Evolutionary conservation across 2,888 invertebrate genomes (phyloP).

Genomic region (Drosophila cracens): DNA sequence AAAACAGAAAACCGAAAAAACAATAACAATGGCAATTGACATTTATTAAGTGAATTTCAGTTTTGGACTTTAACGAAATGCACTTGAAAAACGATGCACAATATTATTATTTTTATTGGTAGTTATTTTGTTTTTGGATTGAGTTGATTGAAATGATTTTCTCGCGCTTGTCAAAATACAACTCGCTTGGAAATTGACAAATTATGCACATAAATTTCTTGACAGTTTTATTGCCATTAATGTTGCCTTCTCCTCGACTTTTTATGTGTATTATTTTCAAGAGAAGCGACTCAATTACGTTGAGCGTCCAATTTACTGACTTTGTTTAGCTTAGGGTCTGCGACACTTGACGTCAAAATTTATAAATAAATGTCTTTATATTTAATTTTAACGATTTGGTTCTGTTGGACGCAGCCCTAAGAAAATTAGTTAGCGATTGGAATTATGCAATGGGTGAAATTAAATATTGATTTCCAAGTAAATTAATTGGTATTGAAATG

Average conservation of each 20-base stretch:
- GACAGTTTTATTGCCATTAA: conserved; percentile 64
- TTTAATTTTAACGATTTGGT: conserved; percentile 43
- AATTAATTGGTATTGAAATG: not conserved
- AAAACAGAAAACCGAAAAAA: conserved; percentile 1
- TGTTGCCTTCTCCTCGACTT: conserved; percentile 23
- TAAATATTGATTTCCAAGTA: conserved; percentile 1
- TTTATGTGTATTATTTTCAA: conserved; percentile 13
- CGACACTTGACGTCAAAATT: conserved; percentile 58
- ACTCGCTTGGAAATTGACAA: conserved; percentile 63
- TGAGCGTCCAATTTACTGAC: conserved; percentile 64
- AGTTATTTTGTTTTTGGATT: conserved; percentile 8
- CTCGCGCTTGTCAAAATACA: conserved; percentile 69
- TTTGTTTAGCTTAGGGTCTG: conserved; percentile 24
- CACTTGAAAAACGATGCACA: conserved; percentile 57
- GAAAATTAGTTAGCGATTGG: not conserved
- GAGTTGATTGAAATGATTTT: conserved; percentile 67
- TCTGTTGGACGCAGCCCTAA: conserved; percentile 29
- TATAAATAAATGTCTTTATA: conserved; percentile 58
- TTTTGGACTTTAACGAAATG: conserved; percentile 43
- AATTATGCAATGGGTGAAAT: conserved; percentile 51
- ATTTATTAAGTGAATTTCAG: conserved; percentile 66
- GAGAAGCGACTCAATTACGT: conserved; percentile 59
- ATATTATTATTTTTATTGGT: conserved; percentile 17
- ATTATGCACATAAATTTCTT: conserved; percentile 66
- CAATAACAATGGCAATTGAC: conserved; percentile 59